Base-by-base conservation (phyloP, 1,140 invertebrate species). In the Aphelenchoides avenae region DNA sequence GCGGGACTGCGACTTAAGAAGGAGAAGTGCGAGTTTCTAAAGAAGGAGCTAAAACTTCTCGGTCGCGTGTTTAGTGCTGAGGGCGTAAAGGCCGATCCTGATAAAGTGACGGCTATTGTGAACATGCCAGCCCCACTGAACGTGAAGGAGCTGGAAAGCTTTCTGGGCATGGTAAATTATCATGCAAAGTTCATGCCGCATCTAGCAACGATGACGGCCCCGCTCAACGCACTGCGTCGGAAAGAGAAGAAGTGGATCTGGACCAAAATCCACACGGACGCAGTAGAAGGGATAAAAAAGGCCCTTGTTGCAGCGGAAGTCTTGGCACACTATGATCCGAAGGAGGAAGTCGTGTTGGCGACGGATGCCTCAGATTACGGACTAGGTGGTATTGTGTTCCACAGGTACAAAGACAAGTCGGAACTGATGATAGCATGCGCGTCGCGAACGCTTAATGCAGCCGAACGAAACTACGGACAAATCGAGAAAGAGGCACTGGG, bases 401-500 rank as follows among this genome's bases (percentile, higher is more conserved):
- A 83, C 55, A 57, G 41, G 1, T 64, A 75, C 15, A 15, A 57
- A 18, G 68, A 80, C 78, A 82, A 61, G 56, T 57, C 57, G 79
- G 80, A 2, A 76, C 82, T 24, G 76, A 75, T 4, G 82, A 79
- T 70, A n/a, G n/a, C n/a, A n/a, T n/a, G n/a, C n/a, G 76, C 76
- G 3, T 81, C 78, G 0, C 39, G 79, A 54, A 75, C 73, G 1
- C 52, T 84, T 15, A 71, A 64, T 18, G 27, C 53, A 26, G 65
- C 79, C 15, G 80, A 84, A 66, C 62, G 69, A 57, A 80, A 80
- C 11, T 84, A 83, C 64, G 67, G 71, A 15, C 78, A 82, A 53
- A 69, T 82, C 4, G 81, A 85, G 33, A 80, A 80, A 60, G 83
- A 85, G 70, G 81, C 75, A 0, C 67, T 81, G 9, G 75, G 78